These are phyloP conservation scores for Monopis laevigella DNA, from an alignment of 2,888 invertebrate species.

Conservation along the genomic window DNA sequence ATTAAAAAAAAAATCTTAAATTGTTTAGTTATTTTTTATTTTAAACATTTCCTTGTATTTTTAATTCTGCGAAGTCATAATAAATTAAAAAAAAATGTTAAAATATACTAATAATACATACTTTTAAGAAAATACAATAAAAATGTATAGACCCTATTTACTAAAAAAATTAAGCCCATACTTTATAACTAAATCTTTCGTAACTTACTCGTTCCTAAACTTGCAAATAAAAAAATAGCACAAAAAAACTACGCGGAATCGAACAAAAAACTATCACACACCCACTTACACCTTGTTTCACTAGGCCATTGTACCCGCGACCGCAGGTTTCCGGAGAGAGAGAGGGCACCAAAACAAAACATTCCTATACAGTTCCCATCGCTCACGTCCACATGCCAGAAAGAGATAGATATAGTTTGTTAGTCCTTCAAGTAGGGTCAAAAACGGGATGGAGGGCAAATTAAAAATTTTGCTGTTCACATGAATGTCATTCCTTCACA, in stretches of 20 bases:
- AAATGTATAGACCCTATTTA: no score
- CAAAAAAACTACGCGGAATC: conserved; percentile 25
- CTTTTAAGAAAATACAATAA: no score
- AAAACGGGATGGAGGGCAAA: conserved; percentile 42
- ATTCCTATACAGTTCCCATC: conserved; percentile 64
- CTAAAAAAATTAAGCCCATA: no score
- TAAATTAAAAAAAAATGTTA: neutral
- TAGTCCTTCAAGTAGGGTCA: conserved; percentile 32
- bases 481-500: conserved; percentile 30
- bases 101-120: neutral
- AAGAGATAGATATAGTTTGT: conserved; percentile 30
- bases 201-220: no score
- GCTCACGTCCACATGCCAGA: conserved; percentile 25
- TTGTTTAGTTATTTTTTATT: no score
- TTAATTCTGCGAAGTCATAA: neutral
- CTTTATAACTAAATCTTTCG: no score
- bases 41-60: no score
- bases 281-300: conserved; percentile 22
- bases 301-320: conserved; percentile 29
- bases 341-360: conserved; percentile 62
- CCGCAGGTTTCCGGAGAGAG: conserved; percentile 34
- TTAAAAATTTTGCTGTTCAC: conserved; percentile 44
- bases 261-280: conserved; percentile 27
- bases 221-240: neutral
- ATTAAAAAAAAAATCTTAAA: no score